Percentiles rank a stretch among this genome's conserved stretches.
These are phyloP conservation scores for Peromyscus leucopus DNA, from an alignment of 2,113 vertebrate genomes.

Conservation along the genomic window DNA sequence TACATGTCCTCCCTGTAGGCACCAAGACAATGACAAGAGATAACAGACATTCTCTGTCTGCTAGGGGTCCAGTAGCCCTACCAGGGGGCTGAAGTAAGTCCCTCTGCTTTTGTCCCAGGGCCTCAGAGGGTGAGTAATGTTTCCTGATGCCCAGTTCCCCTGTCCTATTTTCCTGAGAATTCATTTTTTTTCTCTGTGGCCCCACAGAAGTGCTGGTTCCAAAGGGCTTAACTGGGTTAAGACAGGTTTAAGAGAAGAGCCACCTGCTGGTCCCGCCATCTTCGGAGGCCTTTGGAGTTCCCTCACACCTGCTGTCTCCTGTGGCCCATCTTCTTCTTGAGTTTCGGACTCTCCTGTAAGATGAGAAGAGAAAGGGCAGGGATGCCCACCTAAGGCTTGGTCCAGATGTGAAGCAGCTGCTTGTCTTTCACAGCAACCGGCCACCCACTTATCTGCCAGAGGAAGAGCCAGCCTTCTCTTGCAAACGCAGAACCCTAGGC, in stretches of 20 bases:
- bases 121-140: neutral
- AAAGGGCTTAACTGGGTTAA: neutral
- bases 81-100: neutral
- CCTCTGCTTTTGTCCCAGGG: neutral
- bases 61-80: neutral
- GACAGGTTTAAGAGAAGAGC: neutral
- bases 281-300: neutral
- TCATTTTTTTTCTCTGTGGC: neutral
- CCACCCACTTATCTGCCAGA: too few relatives aligned
- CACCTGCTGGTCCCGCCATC: neutral
- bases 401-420: neutral
- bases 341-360: neutral
- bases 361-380: neutral
- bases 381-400: too few relatives aligned
- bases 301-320: neutral
- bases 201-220: neutral
- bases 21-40: neutral
- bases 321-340: neutral
- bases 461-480: neutral
- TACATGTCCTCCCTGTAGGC: fast-evolving
- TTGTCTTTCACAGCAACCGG: neutral
- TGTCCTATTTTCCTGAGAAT: neutral
- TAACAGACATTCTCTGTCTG: neutral
- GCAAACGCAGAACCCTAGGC: neutral
- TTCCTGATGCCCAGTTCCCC: neutral